Evolutionary conservation across 2,888 invertebrate genomes (phyloP), one percentile per base, ranked within the genome.

Genomic region (Tenthredo mesomela): DNA sequence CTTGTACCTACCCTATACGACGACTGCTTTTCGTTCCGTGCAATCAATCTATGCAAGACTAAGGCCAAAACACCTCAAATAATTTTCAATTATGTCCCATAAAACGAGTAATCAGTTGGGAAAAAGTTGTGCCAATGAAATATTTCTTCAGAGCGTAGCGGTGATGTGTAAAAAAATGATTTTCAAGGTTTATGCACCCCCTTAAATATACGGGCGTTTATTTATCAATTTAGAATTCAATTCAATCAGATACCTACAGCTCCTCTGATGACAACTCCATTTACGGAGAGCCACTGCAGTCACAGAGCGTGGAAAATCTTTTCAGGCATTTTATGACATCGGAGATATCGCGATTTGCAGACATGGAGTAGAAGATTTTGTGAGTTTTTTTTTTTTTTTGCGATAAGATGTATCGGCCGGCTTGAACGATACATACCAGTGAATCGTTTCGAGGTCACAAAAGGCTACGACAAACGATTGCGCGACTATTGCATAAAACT

Each of bases 381-480:
- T 33, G 70, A 37, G 2, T 37, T 33, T 67, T 70, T 12, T 70
- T 37, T 25, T 70, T 15, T 70, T 37, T 18, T 37, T 37, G 18
- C 18, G 70, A 70, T 70, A 70, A 70, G 37, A 70, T 70, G 18
- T 70, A 70, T 70, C n/a, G 37, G 2, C 10, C 29, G 70, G 70
- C 37, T 70, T 70, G 18, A 70, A 70, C 29, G 70, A 70, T n/a
- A 33, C 5, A 70, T n/a, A 33, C 5, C 25, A 18, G 18, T 37
- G 37, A 70, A 37, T 70, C n/a, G 7, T 33, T n/a, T 70, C n/a
- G 70, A 18, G 70, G 37, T n/a, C 29, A 33, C 70, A 18, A 70
- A 70, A 70, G 4, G 12, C 70, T 2, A 7, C 3, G 29, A 33
- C 70, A n/a, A 18, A 33, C 18, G n/a, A 61, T 25, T 61, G 25